phyloP scores from a whole-genome alignment of 2,797 vertebrate species.

The Parotocinclus haroldoi region DNA sequence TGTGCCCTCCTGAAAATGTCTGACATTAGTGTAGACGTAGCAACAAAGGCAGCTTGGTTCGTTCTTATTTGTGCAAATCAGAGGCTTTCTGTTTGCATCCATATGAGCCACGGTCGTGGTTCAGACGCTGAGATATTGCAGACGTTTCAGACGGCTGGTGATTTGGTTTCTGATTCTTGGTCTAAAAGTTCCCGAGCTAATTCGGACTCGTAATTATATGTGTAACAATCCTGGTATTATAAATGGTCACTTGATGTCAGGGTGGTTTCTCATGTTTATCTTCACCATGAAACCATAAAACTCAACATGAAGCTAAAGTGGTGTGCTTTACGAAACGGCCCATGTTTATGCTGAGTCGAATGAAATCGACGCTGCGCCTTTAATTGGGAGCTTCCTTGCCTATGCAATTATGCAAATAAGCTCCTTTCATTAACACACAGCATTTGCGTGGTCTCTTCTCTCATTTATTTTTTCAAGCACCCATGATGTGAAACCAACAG shows the following conservation, averaged over 20 bases:
- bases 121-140: too few species aligned
- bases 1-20: background rate
- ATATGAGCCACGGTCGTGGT: background rate
- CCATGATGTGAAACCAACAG: too few species aligned
- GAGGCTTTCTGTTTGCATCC: background rate
- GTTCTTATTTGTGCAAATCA: background rate
- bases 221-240: too few species aligned
- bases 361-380: conserved; percentile 67
- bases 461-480: conserved; percentile 55
- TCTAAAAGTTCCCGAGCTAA: background rate
- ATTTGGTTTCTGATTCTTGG: background rate
- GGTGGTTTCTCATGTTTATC: too few species aligned
- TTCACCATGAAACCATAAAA: background rate
- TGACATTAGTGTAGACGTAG: conserved; percentile 1
- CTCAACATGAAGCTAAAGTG: background rate
- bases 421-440: conserved; percentile 72
- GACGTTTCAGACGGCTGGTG: too few species aligned
- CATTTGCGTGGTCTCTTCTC: conserved; percentile 67
- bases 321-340: background rate
- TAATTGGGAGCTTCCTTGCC: conserved; percentile 70
- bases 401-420: conserved; percentile 84
- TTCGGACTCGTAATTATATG: background rate
- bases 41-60: background rate
- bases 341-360: conserved; percentile 8
- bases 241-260: too few species aligned